phyloP scores from a whole-genome alignment of 1,140 invertebrate species.

The Lethocerus indicus region DNA sequence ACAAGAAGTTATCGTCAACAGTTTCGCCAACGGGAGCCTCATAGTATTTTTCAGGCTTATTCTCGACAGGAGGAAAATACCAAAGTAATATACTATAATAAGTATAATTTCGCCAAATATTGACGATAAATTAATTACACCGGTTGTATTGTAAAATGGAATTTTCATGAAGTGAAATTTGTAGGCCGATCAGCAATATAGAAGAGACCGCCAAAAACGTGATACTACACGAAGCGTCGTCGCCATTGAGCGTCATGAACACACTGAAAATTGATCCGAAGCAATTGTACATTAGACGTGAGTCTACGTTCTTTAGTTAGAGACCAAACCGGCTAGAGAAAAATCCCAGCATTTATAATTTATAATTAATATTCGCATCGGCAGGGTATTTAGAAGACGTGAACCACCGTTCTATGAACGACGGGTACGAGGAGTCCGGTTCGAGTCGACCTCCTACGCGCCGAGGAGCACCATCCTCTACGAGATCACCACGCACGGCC shows the following conservation, averaged over 20 bases:
- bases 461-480: no score
- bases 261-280: constrained; percentile 45
- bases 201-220: constrained; percentile 48
- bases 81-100: constrained; percentile 27
- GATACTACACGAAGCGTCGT: constrained; percentile 44
- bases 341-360: no score
- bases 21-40: constrained; percentile 48
- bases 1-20: constrained; percentile 40
- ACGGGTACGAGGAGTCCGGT: no score
- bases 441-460: no score
- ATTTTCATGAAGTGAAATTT: constrained; percentile 18
- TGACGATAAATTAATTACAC: no score
- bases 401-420: no score
- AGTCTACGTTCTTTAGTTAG: no score
- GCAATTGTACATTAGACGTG: constrained; percentile 42
- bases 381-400: no score
- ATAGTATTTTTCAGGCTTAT: constrained; percentile 56
- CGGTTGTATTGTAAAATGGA: constrained; percentile 1
- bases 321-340: no score
- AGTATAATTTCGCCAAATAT: neutral
- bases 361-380: no score
- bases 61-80: constrained; percentile 55
- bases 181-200: constrained; percentile 38
- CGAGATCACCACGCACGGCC: no score
- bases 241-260: constrained; percentile 33